Evolutionary conservation across 1,140 invertebrate species (phyloP), one percentile per base, ranked within the genome.

Genomic region (Zophobas morio): DNA sequence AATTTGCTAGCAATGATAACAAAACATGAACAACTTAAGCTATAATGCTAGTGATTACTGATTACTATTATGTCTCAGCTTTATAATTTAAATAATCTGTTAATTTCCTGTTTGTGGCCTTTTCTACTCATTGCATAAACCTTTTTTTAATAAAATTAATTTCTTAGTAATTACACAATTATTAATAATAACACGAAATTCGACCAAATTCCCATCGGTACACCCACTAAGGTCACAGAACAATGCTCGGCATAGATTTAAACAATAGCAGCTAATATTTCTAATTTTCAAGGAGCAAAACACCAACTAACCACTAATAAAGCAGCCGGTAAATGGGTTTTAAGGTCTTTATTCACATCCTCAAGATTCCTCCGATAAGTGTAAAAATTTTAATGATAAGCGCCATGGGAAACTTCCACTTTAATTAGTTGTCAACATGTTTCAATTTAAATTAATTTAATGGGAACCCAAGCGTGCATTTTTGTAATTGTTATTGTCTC

Each of bases 161-260:
- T 20, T 20, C 20, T 20, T 20, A 20, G 20, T 20, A 20, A 46
- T 42, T 37, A 72, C 51, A 72, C 46, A 51, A 51, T 36, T 39
- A 70, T 40, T 72, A 34, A 72, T 72, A 51, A 51, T 49, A 47
- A 49, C 35, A 36, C 49, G 33, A 37, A 51, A 51, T 49, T 72
- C 33, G 0, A 0, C 39, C n/a, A 35, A 20, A 47, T 70, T 72
- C 51, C 70, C 51, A 51, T 70, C 46, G n/a, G 40, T 71, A 47
- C 40, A 47, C 42, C 33, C 66, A 34, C 47, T 56, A 36, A 73
- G 71, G 71, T 53, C 53, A 56, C 2, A 73, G 54, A 53, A 73
- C 71, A 73, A 73, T 73, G 51, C 33, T 20, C 54, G 71, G 71
- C 71, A 73, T 73, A 73, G 71, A 36, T 73, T 73, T 32, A 39